Base-by-base conservation (phyloP, 2,797 vertebrate genomes). In the Pangasius sanitwongsei region DNA sequence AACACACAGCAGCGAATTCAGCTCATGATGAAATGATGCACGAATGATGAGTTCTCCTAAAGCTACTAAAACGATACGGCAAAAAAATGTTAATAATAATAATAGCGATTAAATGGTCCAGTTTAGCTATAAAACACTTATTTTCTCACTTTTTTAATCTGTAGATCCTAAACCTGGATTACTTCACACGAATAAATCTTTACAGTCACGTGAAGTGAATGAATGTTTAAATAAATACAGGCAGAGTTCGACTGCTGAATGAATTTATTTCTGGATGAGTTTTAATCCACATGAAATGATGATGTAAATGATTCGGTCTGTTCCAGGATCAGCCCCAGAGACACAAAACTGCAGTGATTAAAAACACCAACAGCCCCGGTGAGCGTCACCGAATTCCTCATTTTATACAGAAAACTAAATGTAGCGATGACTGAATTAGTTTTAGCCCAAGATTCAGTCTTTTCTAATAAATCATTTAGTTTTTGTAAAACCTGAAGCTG, bases 351-450 rank as follows among this genome's bases (percentile, higher is more conserved):
- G 80, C 95, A 4, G 98, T 99, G 89, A 95, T 98, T 91, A 99
- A 97, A 95, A 99, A 99, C 93, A 99, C 96, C 13, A 99, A 98
- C 94, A 98, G 94, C 86, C 98, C 98, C 95, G 98, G 98, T 98
- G 91, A 94, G 87, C 15, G 2, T 8, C n/a, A 4, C 53, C 48
- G 0, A 25, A 0, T 4, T 25, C 65, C 4, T 28, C 7, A 9
- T 20, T 7, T 61, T 6, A 28, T 16, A 61, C 1, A 25, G 15
- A 80, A 81, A 81, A 23, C n/a, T 18, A 18, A 31, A 55, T 3
- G 5, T 11, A 5, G 4, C 20, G 31, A 20, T 41, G 41, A 37
- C 0, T 0, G 44, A 12, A 28, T 16, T 2, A n/a, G 11, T 7
- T 78, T 4, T 7, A 31, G 1, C 8, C 53, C n/a, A 34, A 11